phyloP scores from a whole-genome alignment of 2,113 vertebrate species.

The Melanerpes formicivorus region DNA sequence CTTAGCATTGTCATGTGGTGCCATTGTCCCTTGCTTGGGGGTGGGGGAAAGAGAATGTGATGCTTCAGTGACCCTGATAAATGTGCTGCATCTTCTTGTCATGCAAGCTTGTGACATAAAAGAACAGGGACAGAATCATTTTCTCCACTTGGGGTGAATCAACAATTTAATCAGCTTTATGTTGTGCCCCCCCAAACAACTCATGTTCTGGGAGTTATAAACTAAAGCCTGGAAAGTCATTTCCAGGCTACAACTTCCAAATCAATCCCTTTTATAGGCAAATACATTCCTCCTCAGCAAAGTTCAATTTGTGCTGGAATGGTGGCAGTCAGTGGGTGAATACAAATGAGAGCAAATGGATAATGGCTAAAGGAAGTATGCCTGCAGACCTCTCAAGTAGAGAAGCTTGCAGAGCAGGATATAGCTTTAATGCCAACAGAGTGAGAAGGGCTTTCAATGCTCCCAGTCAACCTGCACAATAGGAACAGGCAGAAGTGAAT shows the following conservation, averaged over 20 bases:
- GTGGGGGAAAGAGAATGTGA: background rate
- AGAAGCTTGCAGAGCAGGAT: background rate
- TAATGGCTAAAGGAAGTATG: background rate
- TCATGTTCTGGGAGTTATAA: background rate
- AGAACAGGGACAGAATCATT: background rate
- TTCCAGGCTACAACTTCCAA: background rate
- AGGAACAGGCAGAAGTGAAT: background rate
- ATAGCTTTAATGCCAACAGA: background rate
- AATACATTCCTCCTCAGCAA: background rate
- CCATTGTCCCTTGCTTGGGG: background rate
- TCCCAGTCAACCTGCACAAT: background rate
- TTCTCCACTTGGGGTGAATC: background rate
- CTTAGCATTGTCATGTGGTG: background rate
- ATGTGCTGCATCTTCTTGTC: background rate
- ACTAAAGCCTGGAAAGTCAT: background rate
- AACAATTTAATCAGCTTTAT: background rate
- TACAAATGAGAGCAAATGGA: slow-evolving; percentile 11
- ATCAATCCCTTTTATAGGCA: slow-evolving; percentile 4
- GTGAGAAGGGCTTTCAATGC: background rate
- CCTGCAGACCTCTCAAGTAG: background rate
- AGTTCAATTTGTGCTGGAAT: slow-evolving; percentile 22
- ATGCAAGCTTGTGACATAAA: background rate
- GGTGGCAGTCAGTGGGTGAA: background rate
- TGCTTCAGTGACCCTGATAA: background rate
- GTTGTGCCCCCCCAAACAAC: background rate